Base-by-base conservation (phyloP, 53 echinoderm and acorn worm species). In the Echinarachnius parma region DNA sequence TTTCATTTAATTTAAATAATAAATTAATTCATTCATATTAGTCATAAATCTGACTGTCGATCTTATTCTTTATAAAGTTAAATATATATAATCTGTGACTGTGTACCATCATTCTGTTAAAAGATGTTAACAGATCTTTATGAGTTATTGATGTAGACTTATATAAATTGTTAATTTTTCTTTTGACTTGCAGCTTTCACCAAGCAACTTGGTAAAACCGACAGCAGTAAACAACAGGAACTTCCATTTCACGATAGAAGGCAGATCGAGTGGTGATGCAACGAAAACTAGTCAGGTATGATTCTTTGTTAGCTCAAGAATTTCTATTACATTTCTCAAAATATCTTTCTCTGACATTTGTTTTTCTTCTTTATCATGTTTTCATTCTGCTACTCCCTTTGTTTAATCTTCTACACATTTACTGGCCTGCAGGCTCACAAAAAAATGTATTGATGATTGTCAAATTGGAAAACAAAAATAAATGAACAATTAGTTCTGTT, bases 171-270 rank as follows among this genome's bases (percentile, higher is more conserved):
- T 49, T 23, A 21, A 8, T 22, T 7, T 11, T 56, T 28, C 28
- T 4, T 56, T 7, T 27, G 5, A 5, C 30, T 26, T 37, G 0
- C 42, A 62, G 62, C 37, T 62, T 21, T 37, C 62, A 10, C 35
- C 62, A 62, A 26, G 62, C 25, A 42, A 62, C 42, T 35, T 62
- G 16, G 48, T 21, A 14, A 66, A 31, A 66, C 46, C 66, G 28
- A 48, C 66, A 47, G 52, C 19, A 50, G 48, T 48, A 48, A 79
- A 14, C 24, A 62, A 24, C 39, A 34, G 93, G 44, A 69, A 80
- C 2, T 93, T 93, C 66, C 93, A 93, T 83, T 93, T 93, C 57
- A 69, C 83, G 19, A 59, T 93, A 26, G 83, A 86, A 20, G 89
- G 93, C 16, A 90, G 84, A 60, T 80, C 83, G 27, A 90, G 82